Evolutionary conservation across 2,888 invertebrate species (phyloP).

Genomic region (Tiliacea aurago): DNA sequence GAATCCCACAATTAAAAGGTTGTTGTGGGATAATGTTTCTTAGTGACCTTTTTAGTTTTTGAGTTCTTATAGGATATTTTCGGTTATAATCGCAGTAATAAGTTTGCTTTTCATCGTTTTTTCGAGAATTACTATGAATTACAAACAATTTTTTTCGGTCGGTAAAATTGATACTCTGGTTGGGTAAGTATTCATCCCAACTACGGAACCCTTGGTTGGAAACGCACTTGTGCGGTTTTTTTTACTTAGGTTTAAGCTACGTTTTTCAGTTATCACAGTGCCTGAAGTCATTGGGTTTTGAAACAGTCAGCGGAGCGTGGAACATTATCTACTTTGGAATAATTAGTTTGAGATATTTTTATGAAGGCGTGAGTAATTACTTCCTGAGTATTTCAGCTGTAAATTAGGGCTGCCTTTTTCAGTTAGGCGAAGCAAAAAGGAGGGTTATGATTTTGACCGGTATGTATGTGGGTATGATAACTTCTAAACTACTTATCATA

Average conservation of each 20-base stretch:
- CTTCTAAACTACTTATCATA: no score
- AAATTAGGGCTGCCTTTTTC: slow-evolving; percentile 23
- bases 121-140: no score
- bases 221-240: background rate
- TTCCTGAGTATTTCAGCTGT: slow-evolving; percentile 25
- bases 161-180: background rate
- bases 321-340: slow-evolving; percentile 56
- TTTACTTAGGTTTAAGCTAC: slow-evolving; percentile 15
- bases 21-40: no score
- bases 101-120: no score
- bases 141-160: background rate
- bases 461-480: no score
- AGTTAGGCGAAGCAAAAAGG: background rate
- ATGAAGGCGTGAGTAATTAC: slow-evolving; percentile 49
- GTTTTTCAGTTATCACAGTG: slow-evolving; percentile 59
- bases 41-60: no score
- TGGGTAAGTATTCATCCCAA: background rate
- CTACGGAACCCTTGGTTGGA: background rate
- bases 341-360: slow-evolving; percentile 58
- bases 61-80: no score
- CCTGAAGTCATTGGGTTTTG: slow-evolving; percentile 52
- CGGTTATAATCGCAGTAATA: no score
- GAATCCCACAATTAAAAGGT: no score
- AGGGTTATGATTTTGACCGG: no score
- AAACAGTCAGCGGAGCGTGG: slow-evolving; percentile 50